phyloP scores from a whole-genome alignment of 2,113 vertebrate genomes.

The Numida meleagris region DNA sequence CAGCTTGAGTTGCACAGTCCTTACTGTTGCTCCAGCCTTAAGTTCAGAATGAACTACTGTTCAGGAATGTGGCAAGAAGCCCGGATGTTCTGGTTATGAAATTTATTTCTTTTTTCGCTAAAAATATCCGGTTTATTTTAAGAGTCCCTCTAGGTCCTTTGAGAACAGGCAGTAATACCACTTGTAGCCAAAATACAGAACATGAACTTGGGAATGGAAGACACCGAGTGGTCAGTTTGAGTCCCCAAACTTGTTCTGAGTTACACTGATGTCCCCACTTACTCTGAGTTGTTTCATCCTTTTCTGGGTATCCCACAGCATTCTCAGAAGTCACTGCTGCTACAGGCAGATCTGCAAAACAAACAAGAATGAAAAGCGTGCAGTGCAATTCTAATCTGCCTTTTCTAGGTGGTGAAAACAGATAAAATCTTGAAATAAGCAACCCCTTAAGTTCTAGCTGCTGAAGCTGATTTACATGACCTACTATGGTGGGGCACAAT shows the following conservation, averaged over 20 bases:
- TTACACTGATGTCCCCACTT: neutral
- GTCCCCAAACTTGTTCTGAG: neutral
- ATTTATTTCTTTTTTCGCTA: neutral
- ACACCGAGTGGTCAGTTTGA: neutral
- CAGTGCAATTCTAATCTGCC: neutral
- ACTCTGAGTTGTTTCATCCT: constrained; percentile 17
- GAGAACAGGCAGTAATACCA: neutral
- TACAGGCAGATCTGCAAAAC: neutral
- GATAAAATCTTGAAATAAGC: neutral
- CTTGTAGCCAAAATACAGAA: neutral
- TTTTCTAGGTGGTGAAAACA: neutral
- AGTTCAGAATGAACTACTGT: neutral
- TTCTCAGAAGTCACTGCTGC: neutral
- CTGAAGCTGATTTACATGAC: rapidly evolving
- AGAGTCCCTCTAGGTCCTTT: neutral
- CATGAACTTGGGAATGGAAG: neutral
- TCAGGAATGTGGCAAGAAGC: neutral
- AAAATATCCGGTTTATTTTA: neutral
- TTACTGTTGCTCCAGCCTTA: neutral
- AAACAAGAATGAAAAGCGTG: neutral
- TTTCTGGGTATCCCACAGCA: neutral
- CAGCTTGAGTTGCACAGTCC: rapidly evolving
- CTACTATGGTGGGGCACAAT: rapidly evolving
- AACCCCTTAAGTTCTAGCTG: neutral
- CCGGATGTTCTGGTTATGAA: neutral